Evolutionary conservation across 2,888 invertebrate genomes (phyloP), one percentile per base, ranked within the genome.

Genomic region (Lumbricus terrestris): DNA sequence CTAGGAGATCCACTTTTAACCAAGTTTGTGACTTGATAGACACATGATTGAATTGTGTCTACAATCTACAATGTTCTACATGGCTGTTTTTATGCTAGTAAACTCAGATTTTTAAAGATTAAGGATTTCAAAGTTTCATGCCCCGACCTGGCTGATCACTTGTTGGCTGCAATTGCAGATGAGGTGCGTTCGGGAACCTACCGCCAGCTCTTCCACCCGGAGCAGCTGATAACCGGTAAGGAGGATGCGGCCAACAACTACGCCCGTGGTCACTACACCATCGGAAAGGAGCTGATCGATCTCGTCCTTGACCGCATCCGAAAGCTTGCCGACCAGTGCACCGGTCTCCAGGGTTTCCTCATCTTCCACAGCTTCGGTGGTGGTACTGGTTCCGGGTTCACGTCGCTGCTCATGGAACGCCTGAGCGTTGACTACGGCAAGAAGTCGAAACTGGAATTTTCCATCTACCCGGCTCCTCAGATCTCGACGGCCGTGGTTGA

Each of bases 371-470:
- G 93, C 88, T 94, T 94, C 89, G 94, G 94, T 90, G 94, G 94
- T 40, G 94, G 94, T 85, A 94, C 94, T 13, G 88, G 94, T 15
- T 94, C 94, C 37, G 95, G 95, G 34, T 94, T 95, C 92, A 93
- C 94, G n/a, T 94, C 95, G 29, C 93, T 94, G 69, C 92, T 94
- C 35, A 94, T 94, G 94, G 94, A 94, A 92, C 92, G 97, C 90
- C 95, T 98, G 11, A 96, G 97, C 0, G 96, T 97, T n/a, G 97
- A 98, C 93, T 98, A 97, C 93, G 97, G 90, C 91, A 98, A 97
- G 95, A 97, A 97, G 94, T 97, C 97, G 94, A 97, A 97, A 94
- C 95, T 98, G 90, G 97, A 97, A 94, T 98, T 98, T 95, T 97
- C 97, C n/a, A 97, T 98, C 90, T 98, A 98, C 94, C 98, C 98